Evolutionary conservation across 2,797 vertebrate genomes (phyloP).

Genomic region (Chaetophractus vellerosus): DNA sequence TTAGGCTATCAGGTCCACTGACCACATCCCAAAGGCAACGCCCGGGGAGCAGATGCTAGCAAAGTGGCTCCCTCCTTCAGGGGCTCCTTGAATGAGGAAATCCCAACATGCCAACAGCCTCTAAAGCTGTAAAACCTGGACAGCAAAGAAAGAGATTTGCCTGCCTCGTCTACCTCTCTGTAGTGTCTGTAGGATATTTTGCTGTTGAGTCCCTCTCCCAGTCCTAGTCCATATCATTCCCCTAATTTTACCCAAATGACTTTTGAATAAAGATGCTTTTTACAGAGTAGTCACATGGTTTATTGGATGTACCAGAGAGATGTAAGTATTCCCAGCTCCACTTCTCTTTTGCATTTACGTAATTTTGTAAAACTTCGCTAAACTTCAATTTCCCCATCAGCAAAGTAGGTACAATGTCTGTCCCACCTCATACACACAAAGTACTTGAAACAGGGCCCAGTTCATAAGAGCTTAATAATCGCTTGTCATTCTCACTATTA

Average conservation of each 20-base stretch:
- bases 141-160: no score
- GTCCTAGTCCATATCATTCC: background rate
- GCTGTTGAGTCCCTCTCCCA: background rate
- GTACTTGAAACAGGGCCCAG: background rate
- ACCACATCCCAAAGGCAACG: background rate
- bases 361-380: background rate
- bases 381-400: background rate
- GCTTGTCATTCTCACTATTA: background rate
- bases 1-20: background rate
- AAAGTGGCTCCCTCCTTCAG: background rate
- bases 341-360: background rate
- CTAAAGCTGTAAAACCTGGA: background rate
- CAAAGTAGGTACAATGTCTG: background rate
- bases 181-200: background rate
- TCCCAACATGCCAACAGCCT: background rate
- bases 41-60: background rate
- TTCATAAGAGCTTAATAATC: background rate
- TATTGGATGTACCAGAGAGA: no score
- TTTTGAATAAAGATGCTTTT: background rate
- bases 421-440: fast-evolving
- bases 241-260: background rate
- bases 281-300: fast-evolving
- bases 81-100: background rate
- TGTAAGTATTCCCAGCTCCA: background rate
- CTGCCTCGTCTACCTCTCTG: background rate